phyloP scores from a whole-genome alignment of 2,888 invertebrate genomes.

The Allacma fusca region DNA sequence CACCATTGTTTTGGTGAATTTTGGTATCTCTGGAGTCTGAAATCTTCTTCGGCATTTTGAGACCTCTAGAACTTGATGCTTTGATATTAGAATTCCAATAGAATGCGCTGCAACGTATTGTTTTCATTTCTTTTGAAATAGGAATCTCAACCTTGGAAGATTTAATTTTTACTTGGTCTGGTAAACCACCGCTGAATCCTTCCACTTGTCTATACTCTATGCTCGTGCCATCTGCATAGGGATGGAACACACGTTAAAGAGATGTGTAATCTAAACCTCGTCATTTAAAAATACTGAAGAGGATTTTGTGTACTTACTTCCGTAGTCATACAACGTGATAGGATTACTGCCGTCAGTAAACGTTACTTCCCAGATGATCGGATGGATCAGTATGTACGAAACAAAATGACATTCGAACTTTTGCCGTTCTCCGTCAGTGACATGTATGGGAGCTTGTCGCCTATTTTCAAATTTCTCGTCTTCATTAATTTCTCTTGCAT shows the following conservation, averaged over 20 bases:
- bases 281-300: no score
- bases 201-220: not conserved
- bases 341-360: not conserved
- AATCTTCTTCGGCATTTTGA: no score
- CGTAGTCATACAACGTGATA: not conserved
- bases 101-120: not conserved
- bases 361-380: not conserved
- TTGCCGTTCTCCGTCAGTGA: not conserved
- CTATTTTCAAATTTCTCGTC: not conserved
- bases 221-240: not conserved
- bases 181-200: not conserved
- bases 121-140: not conserved
- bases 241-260: no score
- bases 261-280: no score
- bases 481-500: not conserved
- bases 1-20: no score
- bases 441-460: not conserved
- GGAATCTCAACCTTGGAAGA: not conserved
- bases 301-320: not conserved
- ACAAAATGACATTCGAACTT: constrained; percentile 10
- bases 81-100: not conserved
- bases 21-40: no score
- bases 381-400: not conserved
- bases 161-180: not conserved
- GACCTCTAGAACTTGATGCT: not conserved